A percentile compares a stretch with the other conserved stretches of the same genome.
Conservation (phyloP, 1,140 invertebrate species). For the Acyrthosiphon pisum region DNA sequence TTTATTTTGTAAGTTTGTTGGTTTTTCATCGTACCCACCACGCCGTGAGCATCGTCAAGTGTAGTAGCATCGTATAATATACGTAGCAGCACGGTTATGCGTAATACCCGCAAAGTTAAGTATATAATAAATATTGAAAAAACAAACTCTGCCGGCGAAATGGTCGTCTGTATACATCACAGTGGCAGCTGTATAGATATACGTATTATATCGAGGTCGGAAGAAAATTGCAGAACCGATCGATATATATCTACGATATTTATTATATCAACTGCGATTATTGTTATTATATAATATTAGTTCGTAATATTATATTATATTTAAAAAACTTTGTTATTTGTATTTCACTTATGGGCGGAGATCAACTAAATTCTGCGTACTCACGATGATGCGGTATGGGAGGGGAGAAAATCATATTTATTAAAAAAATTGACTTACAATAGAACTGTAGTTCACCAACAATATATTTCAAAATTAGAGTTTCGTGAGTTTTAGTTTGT, state of each 20-base stretch:
- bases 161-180: no score
- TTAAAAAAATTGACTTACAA: neutral
- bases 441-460: neutral
- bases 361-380: no score
- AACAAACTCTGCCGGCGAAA: neutral
- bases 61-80: neutral
- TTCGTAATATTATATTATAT: neutral
- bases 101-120: neutral
- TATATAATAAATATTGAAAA: conserved; percentile 14
- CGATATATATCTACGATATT: neutral
- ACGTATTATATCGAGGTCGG: neutral
- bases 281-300: neutral
- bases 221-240: neutral
- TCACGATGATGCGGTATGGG: no score
- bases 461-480: neutral
- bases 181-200: neutral
- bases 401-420: no score
- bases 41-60: neutral
- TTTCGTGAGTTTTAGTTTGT: neutral
- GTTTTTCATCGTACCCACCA: neutral
- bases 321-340: neutral
- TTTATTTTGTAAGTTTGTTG: conserved; percentile 39
- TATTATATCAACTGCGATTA: neutral
- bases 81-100: neutral
- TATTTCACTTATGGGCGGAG: neutral